Conservation (phyloP, 1,140 invertebrate species). For the Hyphantria cunea region DNA sequence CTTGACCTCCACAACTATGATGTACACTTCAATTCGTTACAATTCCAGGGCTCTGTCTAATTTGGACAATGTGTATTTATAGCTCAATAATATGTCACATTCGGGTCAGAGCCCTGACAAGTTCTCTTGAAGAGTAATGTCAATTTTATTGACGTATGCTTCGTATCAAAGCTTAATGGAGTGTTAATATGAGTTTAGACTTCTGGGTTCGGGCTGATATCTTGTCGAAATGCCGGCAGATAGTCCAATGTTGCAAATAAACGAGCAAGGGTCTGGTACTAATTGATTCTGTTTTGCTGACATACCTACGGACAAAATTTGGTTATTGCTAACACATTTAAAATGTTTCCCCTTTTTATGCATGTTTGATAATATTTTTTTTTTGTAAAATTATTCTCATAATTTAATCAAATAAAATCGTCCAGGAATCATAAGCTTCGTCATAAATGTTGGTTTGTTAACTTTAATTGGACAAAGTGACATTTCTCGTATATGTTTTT, state of each 20-base stretch:
- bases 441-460: too few relatives aligned
- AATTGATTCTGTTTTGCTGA: slow-evolving; percentile 17
- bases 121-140: slow-evolving; percentile 38
- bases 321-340: too few relatives aligned
- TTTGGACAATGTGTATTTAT: slow-evolving; percentile 43
- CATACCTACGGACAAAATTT: too few relatives aligned
- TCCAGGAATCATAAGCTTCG: too few relatives aligned
- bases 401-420: too few relatives aligned
- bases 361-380: too few relatives aligned
- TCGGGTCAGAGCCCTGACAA: slow-evolving; percentile 43
- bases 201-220: slow-evolving; percentile 12
- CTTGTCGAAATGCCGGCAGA: slow-evolving; percentile 9
- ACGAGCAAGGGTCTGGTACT: slow-evolving; percentile 3
- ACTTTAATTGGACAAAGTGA: too few relatives aligned
- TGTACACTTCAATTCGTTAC: slow-evolving; percentile 1
- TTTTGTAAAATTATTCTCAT: too few relatives aligned
- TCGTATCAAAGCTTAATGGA: slow-evolving; percentile 15
- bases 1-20: slow-evolving; percentile 11
- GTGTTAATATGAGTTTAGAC: slow-evolving; percentile 23
- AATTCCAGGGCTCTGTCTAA: slow-evolving; percentile 22
- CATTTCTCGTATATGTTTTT: too few relatives aligned
- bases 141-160: slow-evolving; percentile 49
- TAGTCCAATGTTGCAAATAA: background rate
- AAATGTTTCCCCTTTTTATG: too few relatives aligned
- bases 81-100: slow-evolving; percentile 49